phyloP scores from a whole-genome alignment of 2,888 invertebrate species.

The Agrochola circellaris region DNA sequence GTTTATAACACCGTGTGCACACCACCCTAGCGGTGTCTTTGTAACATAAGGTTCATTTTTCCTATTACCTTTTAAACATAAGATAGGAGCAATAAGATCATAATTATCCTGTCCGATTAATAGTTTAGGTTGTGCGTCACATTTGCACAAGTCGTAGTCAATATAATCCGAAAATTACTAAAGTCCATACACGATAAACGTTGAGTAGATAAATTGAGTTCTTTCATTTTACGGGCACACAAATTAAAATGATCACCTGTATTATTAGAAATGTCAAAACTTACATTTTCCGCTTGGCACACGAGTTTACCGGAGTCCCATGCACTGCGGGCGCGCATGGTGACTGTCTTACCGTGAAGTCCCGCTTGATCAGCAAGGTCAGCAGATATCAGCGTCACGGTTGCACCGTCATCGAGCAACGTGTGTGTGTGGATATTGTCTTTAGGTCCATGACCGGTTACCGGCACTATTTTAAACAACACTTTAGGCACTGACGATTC shows the following conservation, averaged over 20 bases:
- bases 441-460: slow-evolving; percentile 1
- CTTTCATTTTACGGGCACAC: neutral
- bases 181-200: neutral
- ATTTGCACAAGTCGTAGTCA: slow-evolving; percentile 4
- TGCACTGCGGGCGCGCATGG: slow-evolving; percentile 13
- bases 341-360: slow-evolving; percentile 8
- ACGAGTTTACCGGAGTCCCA: neutral
- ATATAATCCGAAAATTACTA: slow-evolving; percentile 1
- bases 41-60: slow-evolving; percentile 12
- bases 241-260: neutral
- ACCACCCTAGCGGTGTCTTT: slow-evolving; percentile 7
- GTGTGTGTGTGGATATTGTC: neutral
- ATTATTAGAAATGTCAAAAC: neutral
- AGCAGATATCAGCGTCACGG: slow-evolving; percentile 1
- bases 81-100: slow-evolving; percentile 6
- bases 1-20: slow-evolving; percentile 1
- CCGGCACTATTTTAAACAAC: neutral
- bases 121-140: slow-evolving; percentile 21
- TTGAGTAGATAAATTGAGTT: slow-evolving; percentile 4
- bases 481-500: slow-evolving; percentile 8
- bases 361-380: neutral
- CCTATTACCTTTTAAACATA: slow-evolving; percentile 5
- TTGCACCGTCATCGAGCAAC: slow-evolving; percentile 3
- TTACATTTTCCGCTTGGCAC: neutral
- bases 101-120: slow-evolving; percentile 12